Evolutionary conservation across 2,888 invertebrate species (phyloP), one percentile per base, ranked within the genome.

Genomic region (Drosophila multiciliata): DNA sequence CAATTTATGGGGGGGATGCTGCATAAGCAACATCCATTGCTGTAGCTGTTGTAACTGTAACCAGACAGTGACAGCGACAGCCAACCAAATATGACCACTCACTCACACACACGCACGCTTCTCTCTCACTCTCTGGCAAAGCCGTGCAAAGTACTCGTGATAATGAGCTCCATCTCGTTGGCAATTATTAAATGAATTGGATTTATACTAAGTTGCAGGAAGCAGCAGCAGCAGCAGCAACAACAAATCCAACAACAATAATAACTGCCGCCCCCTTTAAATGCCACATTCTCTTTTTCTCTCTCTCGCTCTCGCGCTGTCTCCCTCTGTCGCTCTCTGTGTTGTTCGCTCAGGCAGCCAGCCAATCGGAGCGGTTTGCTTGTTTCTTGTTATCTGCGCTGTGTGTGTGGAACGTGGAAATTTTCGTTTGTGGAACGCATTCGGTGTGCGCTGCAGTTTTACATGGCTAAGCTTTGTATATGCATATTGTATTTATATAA

Each of bases 181-280:
- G 92, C 91, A 91, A 91, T 91, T 91, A 91, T 92, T 90, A 91
- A 91, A 91, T 91, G 92, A 91, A 90, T 91, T 90, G 91, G 90
- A 91, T 91, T 91, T 91, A 90, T 91, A 55, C 55, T 55, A 81
- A 83, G 83, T 68, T 78, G 80, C 77, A 73, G 57, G 66, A 78
- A 72, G 71, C 67, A 57, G 72, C 79, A 60, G 36, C 76, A 67
- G 12, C 52, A 65, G 26, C 59, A 63, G 45, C 63, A 70, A n/a
- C 45, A 53, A 36, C 23, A 23, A 23, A 35, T 50, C n/a, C 65
- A 50, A 20, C 57, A 57, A 40, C 55, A 65, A 59, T 54, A 38
- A 49, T 45, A 45, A 67, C 49, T 63, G 63, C 78, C 84, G 73
- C 80, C 83, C 74, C 59, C 57, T 74, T 79, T 36, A 55, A 35